phyloP scores from a whole-genome alignment of 2,888 invertebrate species.

The Carpatolechia fugitivella region DNA sequence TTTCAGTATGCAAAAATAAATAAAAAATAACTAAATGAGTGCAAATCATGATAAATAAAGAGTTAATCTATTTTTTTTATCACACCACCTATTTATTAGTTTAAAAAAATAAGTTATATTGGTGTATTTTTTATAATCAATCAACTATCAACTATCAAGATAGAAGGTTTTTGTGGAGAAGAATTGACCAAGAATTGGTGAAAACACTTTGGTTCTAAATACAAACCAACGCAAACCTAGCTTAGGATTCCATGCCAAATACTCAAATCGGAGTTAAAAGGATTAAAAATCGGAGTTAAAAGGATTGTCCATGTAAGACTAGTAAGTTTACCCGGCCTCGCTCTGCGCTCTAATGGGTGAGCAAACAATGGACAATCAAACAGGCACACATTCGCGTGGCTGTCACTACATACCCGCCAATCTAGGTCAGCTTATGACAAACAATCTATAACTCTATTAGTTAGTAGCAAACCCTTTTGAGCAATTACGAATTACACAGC shows the following conservation, averaged over 20 bases:
- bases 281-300: neutral
- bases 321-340: slow-evolving; percentile 37
- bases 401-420: slow-evolving; percentile 36
- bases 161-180: no score
- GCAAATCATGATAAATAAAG: no score
- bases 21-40: no score
- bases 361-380: slow-evolving; percentile 62
- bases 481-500: neutral
- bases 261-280: neutral
- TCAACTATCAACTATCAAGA: no score
- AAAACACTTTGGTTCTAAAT: no score
- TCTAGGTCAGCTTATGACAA: slow-evolving; percentile 34
- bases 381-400: slow-evolving; percentile 37
- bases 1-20: no score
- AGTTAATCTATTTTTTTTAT: no score
- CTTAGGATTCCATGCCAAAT: neutral
- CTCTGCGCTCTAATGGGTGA: slow-evolving; percentile 67
- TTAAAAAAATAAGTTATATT: no score
- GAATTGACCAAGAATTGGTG: no score
- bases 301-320: neutral
- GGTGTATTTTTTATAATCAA: no score
- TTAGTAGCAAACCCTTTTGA: neutral
- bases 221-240: no score
- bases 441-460: neutral
- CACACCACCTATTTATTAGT: no score